phyloP scores from a whole-genome alignment of 2,797 vertebrate species.

The Taeniopygia guttata region DNA sequence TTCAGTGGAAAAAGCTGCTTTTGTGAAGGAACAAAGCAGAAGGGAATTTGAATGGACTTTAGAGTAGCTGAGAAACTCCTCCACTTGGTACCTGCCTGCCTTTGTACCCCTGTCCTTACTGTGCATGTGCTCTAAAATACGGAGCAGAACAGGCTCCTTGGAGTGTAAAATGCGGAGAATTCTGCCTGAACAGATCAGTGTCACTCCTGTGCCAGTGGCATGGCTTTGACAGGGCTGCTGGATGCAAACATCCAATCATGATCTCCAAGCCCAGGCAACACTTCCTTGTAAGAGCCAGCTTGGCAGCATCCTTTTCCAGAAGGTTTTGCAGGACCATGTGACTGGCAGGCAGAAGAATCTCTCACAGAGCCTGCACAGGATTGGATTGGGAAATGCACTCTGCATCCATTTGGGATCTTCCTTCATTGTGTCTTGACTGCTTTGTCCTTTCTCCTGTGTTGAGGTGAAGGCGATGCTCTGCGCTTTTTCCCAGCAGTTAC shows the following conservation, averaged over 20 bases:
- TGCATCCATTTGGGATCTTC: background rate
- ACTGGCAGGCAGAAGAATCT: background rate
- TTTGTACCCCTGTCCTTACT: background rate
- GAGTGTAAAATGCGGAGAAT: background rate
- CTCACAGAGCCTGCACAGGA: background rate
- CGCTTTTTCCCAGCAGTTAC: background rate
- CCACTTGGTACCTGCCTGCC: background rate
- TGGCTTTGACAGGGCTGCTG: background rate
- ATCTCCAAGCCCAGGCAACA: background rate
- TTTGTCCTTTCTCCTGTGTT: background rate
- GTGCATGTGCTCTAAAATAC: background rate
- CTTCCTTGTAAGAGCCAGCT: background rate
- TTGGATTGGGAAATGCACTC: background rate
- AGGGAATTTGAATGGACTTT: conserved; percentile 25
- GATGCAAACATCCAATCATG: background rate
- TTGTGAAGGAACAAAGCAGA: conserved; percentile 44
- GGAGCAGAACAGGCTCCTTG: background rate
- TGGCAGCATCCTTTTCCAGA: background rate
- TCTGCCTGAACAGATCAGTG: background rate
- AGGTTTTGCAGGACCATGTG: background rate
- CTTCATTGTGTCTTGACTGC: background rate
- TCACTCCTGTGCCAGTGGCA: background rate
- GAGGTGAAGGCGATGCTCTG: background rate
- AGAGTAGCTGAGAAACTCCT: background rate
- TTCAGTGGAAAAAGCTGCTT: conserved; percentile 20